These are phyloP conservation scores for Aradus depressus DNA, from an alignment of 2,888 invertebrate genomes.

Conservation along the genomic window DNA sequence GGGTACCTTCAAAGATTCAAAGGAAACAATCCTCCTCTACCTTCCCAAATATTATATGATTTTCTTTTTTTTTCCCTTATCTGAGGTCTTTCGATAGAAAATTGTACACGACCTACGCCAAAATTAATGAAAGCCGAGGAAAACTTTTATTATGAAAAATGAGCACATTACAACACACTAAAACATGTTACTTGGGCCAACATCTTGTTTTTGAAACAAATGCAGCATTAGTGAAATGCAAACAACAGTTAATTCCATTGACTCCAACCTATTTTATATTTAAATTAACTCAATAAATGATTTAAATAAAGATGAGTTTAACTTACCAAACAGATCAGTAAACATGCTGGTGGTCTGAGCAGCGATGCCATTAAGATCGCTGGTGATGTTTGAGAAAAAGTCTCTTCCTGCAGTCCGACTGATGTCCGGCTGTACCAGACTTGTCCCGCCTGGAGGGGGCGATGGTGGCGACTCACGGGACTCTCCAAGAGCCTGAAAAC, in stretches of 20 bases:
- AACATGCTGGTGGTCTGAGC: slow-evolving; percentile 90
- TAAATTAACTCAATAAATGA: neutral
- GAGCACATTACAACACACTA: too few relatives aligned
- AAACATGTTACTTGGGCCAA: too few relatives aligned
- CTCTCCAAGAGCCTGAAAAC: slow-evolving; percentile 40
- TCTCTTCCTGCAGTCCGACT: slow-evolving; percentile 41
- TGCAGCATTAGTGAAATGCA: neutral
- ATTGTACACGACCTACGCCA: too few relatives aligned
- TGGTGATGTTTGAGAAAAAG: slow-evolving; percentile 84
- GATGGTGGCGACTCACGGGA: slow-evolving; percentile 35
- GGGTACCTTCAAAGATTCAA: too few relatives aligned
- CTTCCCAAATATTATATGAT: too few relatives aligned
- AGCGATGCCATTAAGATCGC: slow-evolving; percentile 83
- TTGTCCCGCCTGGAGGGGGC: slow-evolving; percentile 19
- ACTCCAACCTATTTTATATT: neutral
- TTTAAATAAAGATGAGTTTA: neutral
- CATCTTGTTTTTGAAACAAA: too few relatives aligned
- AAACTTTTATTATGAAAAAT: too few relatives aligned
- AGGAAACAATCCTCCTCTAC: too few relatives aligned
- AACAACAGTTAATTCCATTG: neutral
- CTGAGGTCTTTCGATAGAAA: too few relatives aligned
- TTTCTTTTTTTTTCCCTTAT: too few relatives aligned
- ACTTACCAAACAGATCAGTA: slow-evolving; percentile 78
- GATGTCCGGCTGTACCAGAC: slow-evolving; percentile 27
- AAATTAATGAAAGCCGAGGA: too few relatives aligned